Conservation (phyloP, 1,140 invertebrate genomes). For the Saccostrea echinata region DNA sequence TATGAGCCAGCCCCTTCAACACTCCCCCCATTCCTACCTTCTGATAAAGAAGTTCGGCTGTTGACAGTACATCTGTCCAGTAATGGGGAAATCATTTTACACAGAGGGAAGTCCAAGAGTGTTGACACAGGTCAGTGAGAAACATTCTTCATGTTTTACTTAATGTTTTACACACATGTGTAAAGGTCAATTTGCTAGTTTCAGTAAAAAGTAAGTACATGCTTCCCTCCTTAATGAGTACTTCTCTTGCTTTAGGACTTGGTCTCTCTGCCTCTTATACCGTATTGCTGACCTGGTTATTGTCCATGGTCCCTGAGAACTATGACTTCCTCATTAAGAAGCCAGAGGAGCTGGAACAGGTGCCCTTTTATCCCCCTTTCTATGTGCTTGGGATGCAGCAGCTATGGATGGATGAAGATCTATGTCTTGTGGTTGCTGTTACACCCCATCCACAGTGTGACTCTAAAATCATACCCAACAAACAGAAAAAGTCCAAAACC, state of each 20-base stretch:
- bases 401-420: slow-evolving; percentile 72
- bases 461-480: slow-evolving; percentile 58
- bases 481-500: slow-evolving; percentile 68
- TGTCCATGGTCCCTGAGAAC: slow-evolving; percentile 74
- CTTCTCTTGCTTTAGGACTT: slow-evolving; percentile 58
- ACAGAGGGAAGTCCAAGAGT: slow-evolving; percentile 70
- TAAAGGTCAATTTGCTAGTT: no score
- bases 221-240: no score
- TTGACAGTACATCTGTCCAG: slow-evolving; percentile 74
- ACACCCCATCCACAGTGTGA: slow-evolving; percentile 69
- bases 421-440: slow-evolving; percentile 72
- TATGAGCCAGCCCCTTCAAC: slow-evolving; percentile 71
- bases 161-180: neutral
- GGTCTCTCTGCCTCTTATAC: slow-evolving; percentile 76
- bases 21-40: slow-evolving; percentile 66
- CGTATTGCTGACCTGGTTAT: slow-evolving; percentile 74
- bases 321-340: slow-evolving; percentile 66
- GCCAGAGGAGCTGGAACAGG: slow-evolving; percentile 20
- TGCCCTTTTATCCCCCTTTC: slow-evolving; percentile 65
- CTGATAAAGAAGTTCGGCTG: slow-evolving; percentile 68
- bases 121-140: slow-evolving; percentile 71
- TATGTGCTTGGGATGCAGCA: slow-evolving; percentile 77
- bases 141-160: neutral
- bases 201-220: no score
- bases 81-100: slow-evolving; percentile 76